Percentiles rank a stretch among this genome's conserved stretches.
Conservation (phyloP, 2,888 invertebrate species). For the Latrodectus hesperus region DNA sequence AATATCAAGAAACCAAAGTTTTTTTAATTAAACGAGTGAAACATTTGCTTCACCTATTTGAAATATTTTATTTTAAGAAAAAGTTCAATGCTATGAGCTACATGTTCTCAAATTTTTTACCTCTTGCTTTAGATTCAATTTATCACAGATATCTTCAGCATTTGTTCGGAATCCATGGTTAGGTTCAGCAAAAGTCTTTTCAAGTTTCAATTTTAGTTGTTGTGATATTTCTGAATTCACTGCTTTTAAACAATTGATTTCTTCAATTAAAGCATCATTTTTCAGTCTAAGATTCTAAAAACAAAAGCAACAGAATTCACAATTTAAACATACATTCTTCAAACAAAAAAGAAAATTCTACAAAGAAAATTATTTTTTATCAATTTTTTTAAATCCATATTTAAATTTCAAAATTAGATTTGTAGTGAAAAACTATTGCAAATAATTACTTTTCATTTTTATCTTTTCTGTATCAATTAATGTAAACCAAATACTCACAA, state of each 20-base stretch:
- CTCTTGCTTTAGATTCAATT: conserved; percentile 65
- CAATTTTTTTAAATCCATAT: background rate
- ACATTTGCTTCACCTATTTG: no score
- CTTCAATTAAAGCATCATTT: conserved; percentile 33
- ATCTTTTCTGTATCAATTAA: no score
- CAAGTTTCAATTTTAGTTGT: conserved; percentile 52
- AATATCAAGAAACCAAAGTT: no score
- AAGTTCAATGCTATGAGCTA: no score
- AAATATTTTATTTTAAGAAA: no score
- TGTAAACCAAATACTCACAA: no score
- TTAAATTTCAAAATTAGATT: background rate
- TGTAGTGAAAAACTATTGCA: background rate
- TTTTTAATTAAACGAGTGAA: no score
- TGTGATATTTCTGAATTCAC: conserved; percentile 63
- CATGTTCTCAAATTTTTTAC: conserved; percentile 29
- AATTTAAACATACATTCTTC: background rate
- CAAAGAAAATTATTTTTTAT: background rate
- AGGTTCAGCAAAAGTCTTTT: conserved; percentile 14
- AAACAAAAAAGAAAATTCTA: no score
- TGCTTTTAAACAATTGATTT: conserved; percentile 56
- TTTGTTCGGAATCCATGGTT: conserved; percentile 47
- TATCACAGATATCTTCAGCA: conserved; percentile 68
- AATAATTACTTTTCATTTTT: background rate
- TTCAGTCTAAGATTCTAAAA: conserved; percentile 42
- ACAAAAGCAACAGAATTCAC: conserved; percentile 1